Conservation (phyloP, 2,888 invertebrate genomes). For the Troides oblongomaculatus region DNA sequence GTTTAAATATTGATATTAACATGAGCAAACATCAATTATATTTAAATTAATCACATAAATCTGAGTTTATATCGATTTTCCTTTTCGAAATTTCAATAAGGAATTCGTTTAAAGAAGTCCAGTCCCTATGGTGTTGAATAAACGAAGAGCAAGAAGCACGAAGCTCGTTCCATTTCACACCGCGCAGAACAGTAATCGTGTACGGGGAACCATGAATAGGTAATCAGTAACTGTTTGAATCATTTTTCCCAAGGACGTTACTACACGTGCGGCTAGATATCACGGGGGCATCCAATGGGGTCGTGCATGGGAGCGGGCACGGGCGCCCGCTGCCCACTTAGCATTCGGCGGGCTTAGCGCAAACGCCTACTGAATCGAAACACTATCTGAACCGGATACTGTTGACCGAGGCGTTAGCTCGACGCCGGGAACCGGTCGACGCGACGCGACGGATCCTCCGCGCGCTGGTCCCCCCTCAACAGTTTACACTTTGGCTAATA, state of each 20-base stretch:
- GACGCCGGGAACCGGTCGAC: slow-evolving; percentile 20
- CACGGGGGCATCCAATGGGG: not conserved
- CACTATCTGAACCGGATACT: slow-evolving; percentile 27
- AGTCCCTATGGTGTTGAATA: too few species aligned
- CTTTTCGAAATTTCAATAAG: too few species aligned
- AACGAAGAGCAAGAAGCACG: not conserved
- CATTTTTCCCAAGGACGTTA: slow-evolving; percentile 27
- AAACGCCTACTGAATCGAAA: slow-evolving; percentile 24
- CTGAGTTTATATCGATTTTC: too few species aligned
- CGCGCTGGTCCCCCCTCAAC: slow-evolving; percentile 3
- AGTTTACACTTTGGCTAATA: slow-evolving; percentile 4
- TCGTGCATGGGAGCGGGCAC: slow-evolving; percentile 5
- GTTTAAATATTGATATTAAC: not conserved
- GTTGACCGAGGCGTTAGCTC: slow-evolving; percentile 15
- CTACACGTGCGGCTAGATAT: slow-evolving; percentile 4
- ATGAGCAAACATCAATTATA: too few species aligned
- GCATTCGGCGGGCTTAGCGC: slow-evolving; percentile 16
- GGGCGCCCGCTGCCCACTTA: slow-evolving; percentile 6
- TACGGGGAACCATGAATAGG: slow-evolving; percentile 22
- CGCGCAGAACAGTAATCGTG: not conserved
- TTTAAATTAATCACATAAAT: too few species aligned
- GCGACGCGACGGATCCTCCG: slow-evolving; percentile 2
- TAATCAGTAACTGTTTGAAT: slow-evolving; percentile 23
- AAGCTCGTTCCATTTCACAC: not conserved
- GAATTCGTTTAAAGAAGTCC: too few species aligned